Conservation (phyloP, 2,797 vertebrate genomes). For the Lagodon rhomboides region DNA sequence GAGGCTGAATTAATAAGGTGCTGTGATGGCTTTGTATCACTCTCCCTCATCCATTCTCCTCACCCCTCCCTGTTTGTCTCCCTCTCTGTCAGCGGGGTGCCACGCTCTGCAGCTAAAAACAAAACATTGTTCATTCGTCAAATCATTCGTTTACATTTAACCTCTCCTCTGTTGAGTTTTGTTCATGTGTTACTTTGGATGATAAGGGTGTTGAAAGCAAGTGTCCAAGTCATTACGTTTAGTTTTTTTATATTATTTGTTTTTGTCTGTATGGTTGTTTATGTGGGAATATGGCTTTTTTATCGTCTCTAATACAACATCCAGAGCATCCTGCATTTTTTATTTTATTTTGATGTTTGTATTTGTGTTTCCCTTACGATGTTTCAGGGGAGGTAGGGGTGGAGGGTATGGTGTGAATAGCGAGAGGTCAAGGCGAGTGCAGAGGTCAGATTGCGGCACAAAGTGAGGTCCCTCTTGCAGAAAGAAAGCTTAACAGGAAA, state of each 20-base stretch:
- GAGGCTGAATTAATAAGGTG: constrained; percentile 64
- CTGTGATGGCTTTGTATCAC: constrained; percentile 61
- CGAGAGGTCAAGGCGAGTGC: constrained; percentile 37
- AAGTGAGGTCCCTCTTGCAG: constrained; percentile 23
- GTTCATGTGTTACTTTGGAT: constrained; percentile 76
- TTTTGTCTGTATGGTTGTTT: constrained; percentile 60
- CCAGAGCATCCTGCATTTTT: constrained; percentile 45
- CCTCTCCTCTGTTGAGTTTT: constrained; percentile 75
- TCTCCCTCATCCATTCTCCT: constrained; percentile 62
- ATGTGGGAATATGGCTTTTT: constrained; percentile 67
- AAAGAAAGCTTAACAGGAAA: constrained; percentile 3
- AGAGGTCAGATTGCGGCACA: constrained; percentile 48
- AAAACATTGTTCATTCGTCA: no score
- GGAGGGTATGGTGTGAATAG: constrained; percentile 23
- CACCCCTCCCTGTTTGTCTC: constrained; percentile 47
- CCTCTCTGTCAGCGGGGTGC: constrained; percentile 65
- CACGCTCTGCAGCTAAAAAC: constrained; percentile 86
- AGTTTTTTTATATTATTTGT: constrained; percentile 53
- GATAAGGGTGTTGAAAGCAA: constrained; percentile 77
- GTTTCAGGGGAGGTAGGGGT: constrained; percentile 20
- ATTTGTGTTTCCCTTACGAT: constrained; percentile 57
- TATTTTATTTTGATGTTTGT: constrained; percentile 44
- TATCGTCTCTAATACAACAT: constrained; percentile 60
- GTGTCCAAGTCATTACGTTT: constrained; percentile 73
- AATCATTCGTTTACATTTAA: constrained; percentile 89